A percentile compares a stretch with the other conserved stretches of the same genome.
Conservation (phyloP, 2,797 vertebrate species). For the Anabas testudineus region DNA sequence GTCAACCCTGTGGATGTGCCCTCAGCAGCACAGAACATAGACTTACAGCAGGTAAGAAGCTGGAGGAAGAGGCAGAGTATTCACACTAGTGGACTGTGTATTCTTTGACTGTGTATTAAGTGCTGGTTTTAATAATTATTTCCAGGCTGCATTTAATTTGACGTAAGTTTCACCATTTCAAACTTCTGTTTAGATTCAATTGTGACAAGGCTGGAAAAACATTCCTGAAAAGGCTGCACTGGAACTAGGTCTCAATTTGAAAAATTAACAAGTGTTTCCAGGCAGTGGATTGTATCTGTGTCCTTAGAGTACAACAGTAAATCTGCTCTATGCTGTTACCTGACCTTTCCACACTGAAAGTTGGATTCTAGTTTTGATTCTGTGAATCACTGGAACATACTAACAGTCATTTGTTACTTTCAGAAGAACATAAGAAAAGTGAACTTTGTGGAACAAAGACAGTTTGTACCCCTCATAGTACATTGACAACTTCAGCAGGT, state of each 20-base stretch:
- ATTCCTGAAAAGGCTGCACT: slow-evolving; percentile 5
- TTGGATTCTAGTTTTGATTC: slow-evolving; percentile 15
- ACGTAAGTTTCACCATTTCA: background rate
- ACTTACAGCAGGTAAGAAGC: slow-evolving; percentile 77
- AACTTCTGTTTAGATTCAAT: background rate
- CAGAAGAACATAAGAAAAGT: background rate
- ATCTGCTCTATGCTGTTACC: slow-evolving; percentile 9
- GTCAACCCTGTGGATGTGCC: slow-evolving; percentile 46
- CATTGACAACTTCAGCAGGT: background rate
- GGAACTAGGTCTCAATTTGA: background rate
- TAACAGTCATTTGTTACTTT: background rate
- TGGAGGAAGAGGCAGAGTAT: background rate
- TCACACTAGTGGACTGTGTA: background rate
- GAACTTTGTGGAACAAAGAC: background rate
- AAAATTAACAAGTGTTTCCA: slow-evolving; percentile 11
- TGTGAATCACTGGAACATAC: background rate
- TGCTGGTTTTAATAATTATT: background rate
- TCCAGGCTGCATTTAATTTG: background rate
- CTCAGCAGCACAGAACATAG: slow-evolving; percentile 60
- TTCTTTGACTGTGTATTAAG: background rate
- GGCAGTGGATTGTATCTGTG: background rate
- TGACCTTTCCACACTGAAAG: slow-evolving; percentile 52
- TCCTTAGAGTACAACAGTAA: slow-evolving; percentile 4
- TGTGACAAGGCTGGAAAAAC: background rate
- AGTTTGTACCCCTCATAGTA: background rate